Evolutionary conservation across 2,888 invertebrate species (phyloP), one percentile per base, ranked within the genome.

Genomic region (Pegoplata infirma): DNA sequence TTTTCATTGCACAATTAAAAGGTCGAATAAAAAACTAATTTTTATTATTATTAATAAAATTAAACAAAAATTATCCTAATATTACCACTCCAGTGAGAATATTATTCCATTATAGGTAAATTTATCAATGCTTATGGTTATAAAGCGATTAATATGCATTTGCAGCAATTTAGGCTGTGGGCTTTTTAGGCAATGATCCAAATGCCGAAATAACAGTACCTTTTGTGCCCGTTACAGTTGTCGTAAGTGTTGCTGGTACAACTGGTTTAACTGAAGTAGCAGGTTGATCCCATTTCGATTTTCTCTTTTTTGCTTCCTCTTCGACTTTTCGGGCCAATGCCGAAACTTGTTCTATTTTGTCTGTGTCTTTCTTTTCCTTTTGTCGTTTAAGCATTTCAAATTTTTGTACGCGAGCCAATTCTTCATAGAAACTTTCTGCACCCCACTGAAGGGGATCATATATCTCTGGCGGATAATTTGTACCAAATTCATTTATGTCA

Each of bases 401-500:
- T 87, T 96, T 97, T 86, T 98, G 98, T 0, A 94, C 94, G 84
- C 94, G 94, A 0, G 97, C 96, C 79, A 98, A 90, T 85, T 98
- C 96, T 88, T 98, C 98, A 89, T 97, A 98, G 86, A 93, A 98
- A 0, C 98, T 98, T 85, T 97, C 96, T 84, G 95, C 94, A 5
- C 89, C 95, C 97, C 97, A 98, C 83, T 94, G 94, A 80, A 96
- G 91, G 0, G 98, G 98, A 90, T 99, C 97, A 89, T 97, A 98
- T 61, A 97, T 94, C 84, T 97, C 95, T 0, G 96, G 95, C 0
- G 97, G 96, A 90, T 98, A 99, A 90, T 98, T 98, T 28, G 98
- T 98, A 67, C 98, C 98, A 84, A 98, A 92, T 89, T 99, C 98
- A 90, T 98, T 98, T 76, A 99, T 96, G 83, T 94, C 94, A 91